A percentile compares a stretch with the other conserved stretches of the same genome.
Evolutionary conservation across 2,888 invertebrate species (phyloP).

Genomic region (Hipparchia sbordonii): DNA sequence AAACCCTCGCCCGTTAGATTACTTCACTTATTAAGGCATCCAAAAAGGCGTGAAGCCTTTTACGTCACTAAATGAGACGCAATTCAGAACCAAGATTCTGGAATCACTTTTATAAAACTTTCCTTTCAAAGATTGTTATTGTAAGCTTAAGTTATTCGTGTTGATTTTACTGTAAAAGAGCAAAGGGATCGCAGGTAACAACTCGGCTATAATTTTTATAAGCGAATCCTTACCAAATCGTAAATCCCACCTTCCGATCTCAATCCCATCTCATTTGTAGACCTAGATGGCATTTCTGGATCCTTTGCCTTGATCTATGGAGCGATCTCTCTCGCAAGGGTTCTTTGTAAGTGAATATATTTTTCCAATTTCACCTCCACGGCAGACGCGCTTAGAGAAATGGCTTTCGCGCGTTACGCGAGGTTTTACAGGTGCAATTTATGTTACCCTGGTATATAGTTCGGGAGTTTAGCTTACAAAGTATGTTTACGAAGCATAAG

Average conservation of each 20-base stretch:
- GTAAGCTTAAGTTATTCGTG: not conserved
- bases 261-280: constrained; percentile 62
- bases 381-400: constrained; percentile 43
- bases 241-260: constrained; percentile 19
- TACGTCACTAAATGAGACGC: too few species aligned
- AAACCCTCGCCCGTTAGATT: too few species aligned
- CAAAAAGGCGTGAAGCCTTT: too few species aligned
- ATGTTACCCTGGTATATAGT: constrained; percentile 25
- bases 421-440: constrained; percentile 35
- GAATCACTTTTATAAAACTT: not conserved
- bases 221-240: not conserved
- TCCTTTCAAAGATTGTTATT: not conserved
- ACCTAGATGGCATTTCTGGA: constrained; percentile 26
- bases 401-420: constrained; percentile 41
- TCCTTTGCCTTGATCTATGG: constrained; percentile 57
- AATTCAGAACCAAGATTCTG: too few species aligned
- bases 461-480: constrained; percentile 1
- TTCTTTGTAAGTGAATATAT: constrained; percentile 62
- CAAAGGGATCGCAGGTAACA: not conserved
- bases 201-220: not conserved
- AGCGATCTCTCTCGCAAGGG: constrained; percentile 48
- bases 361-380: constrained; percentile 47
- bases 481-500: not conserved
- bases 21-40: too few species aligned
- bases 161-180: constrained; percentile 9